Evolutionary conservation across 2,888 invertebrate species (phyloP).

Genomic region (Mycalesis mineus): DNA sequence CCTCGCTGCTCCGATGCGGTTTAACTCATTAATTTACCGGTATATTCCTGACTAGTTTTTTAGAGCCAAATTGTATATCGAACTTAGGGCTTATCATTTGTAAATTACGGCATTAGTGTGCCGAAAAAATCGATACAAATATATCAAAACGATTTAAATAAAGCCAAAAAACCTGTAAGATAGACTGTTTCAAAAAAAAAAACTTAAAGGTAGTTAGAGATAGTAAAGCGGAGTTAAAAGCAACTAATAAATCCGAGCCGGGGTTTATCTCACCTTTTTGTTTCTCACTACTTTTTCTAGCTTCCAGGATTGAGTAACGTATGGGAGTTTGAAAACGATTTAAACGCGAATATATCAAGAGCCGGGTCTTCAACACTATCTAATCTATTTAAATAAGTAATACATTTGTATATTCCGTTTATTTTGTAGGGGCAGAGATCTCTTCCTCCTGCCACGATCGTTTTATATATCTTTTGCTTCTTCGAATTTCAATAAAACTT

Average conservation of each 20-base stretch:
- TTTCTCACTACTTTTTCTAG: conserved; percentile 5
- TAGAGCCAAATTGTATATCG: too few relatives aligned
- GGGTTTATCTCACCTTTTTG: conserved; percentile 10
- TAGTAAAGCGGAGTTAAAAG: conserved; percentile 8
- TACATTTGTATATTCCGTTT: background rate
- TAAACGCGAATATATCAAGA: background rate
- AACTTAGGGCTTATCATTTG: too few relatives aligned
- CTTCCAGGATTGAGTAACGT: background rate
- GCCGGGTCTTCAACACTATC: background rate
- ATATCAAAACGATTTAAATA: too few relatives aligned
- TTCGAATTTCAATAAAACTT: too few relatives aligned
- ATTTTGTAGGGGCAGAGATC: too few relatives aligned
- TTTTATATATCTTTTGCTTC: too few relatives aligned
- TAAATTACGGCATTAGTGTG: too few relatives aligned
- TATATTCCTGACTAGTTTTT: too few relatives aligned
- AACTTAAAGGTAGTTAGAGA: conserved; percentile 11
- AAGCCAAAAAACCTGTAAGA: background rate
- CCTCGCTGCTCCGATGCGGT: too few relatives aligned
- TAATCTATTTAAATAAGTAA: background rate
- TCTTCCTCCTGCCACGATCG: too few relatives aligned
- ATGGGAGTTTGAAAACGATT: background rate
- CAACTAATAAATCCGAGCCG: conserved; percentile 9
- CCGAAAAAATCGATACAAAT: too few relatives aligned
- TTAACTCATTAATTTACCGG: too few relatives aligned
- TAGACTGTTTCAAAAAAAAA: background rate